A percentile compares a stretch with the other conserved stretches of the same genome.
phyloP scores from a whole-genome alignment of 1,140 invertebrate species.

The Meloidogyne floridensis region DNA sequence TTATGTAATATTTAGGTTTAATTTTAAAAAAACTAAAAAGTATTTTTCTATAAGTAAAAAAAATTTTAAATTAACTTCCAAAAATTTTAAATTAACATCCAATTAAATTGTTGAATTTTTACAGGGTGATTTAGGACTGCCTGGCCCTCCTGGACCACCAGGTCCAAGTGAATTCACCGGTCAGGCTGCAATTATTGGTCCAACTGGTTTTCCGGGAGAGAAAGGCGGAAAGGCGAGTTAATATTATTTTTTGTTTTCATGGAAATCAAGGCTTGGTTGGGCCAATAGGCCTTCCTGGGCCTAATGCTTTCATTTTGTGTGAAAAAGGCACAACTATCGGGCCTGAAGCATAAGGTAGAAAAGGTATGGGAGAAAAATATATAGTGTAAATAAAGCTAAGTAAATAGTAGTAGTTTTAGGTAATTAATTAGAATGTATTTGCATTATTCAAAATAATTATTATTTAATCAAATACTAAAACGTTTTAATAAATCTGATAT shows the following conservation, averaged over 20 bases:
- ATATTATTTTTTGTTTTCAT: constrained; percentile 49
- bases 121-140: constrained; percentile 57
- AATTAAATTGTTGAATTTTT: constrained; percentile 28
- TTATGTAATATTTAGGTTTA: too few species aligned
- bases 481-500: neutral
- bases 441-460: neutral
- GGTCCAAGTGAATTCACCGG: constrained; percentile 50
- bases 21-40: too few species aligned
- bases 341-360: constrained; percentile 61
- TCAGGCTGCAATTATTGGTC: constrained; percentile 60
- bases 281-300: constrained; percentile 58
- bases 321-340: constrained; percentile 64
- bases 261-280: constrained; percentile 59
- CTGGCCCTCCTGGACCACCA: constrained; percentile 55
- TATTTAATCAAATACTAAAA: neutral
- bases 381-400: neutral
- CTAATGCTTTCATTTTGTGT: constrained; percentile 41
- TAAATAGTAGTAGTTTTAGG: neutral
- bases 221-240: constrained; percentile 61
- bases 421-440: neutral
- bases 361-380: constrained; percentile 53
- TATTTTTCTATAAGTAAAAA: too few species aligned
- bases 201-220: constrained; percentile 51
- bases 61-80: too few species aligned
- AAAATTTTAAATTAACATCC: neutral